These are phyloP conservation scores for Peribatodes rhomboidaria DNA, from an alignment of 2,888 invertebrate genomes.

Conservation along the genomic window DNA sequence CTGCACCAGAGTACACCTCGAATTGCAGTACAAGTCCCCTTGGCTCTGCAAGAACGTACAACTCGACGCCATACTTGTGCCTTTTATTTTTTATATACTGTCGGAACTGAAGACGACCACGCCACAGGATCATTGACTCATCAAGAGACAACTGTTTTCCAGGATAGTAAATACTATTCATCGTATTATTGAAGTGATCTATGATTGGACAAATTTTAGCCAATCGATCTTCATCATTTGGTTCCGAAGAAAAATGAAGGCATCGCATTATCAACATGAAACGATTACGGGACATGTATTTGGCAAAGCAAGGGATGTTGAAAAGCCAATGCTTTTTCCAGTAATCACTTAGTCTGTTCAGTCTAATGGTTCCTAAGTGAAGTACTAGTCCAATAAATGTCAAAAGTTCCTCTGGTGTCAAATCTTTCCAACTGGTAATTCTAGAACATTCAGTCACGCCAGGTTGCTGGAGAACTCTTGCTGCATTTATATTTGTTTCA, in stretches of 20 bases:
- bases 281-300: slow-evolving; percentile 15
- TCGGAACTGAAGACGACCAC: slow-evolving; percentile 55
- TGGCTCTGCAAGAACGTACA: slow-evolving; percentile 47
- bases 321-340: slow-evolving; percentile 61
- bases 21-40: slow-evolving; percentile 51
- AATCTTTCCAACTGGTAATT: slow-evolving; percentile 52
- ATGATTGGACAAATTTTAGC: slow-evolving; percentile 57
- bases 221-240: slow-evolving; percentile 50
- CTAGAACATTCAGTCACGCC: background rate
- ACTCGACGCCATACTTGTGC: slow-evolving; percentile 61
- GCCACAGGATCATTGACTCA: slow-evolving; percentile 59
- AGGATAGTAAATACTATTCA: slow-evolving; percentile 55
- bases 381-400: slow-evolving; percentile 64
- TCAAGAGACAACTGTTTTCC: slow-evolving; percentile 56
- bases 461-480: background rate
- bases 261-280: slow-evolving; percentile 47
- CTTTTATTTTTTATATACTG: slow-evolving; percentile 61
- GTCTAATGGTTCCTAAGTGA: slow-evolving; percentile 60
- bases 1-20: slow-evolving; percentile 48
- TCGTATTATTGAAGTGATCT: slow-evolving; percentile 60
- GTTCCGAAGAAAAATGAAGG: slow-evolving; percentile 56
- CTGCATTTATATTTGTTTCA: slow-evolving; percentile 43
- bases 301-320: slow-evolving; percentile 36
- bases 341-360: slow-evolving; percentile 60
- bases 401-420: slow-evolving; percentile 43